Evolutionary conservation across 1,140 invertebrate genomes (phyloP).

Genomic region (Monomorium pharaonis): DNA sequence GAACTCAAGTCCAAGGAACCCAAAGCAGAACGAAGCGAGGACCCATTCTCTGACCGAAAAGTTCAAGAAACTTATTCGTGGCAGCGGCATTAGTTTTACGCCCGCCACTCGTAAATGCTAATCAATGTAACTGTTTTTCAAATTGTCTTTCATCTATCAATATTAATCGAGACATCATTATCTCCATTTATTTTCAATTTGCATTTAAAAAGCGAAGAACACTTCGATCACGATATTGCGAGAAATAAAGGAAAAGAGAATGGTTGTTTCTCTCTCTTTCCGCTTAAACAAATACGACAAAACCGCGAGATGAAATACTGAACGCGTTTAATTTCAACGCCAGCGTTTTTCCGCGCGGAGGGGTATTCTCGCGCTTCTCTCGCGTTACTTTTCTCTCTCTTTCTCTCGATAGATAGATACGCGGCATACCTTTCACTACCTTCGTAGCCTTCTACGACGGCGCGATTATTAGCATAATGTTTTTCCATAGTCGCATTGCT

Average conservation of each 20-base stretch:
- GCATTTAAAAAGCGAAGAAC: background rate
- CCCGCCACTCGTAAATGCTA: background rate
- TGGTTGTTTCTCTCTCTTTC: background rate
- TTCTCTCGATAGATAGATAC: background rate
- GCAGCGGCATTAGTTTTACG: background rate
- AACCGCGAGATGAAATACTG: background rate
- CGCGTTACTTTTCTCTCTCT: slow-evolving; percentile 29
- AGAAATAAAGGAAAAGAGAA: background rate
- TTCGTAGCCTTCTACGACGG: slow-evolving; percentile 32
- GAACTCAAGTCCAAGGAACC: slow-evolving; percentile 28
- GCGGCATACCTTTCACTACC: slow-evolving; percentile 46
- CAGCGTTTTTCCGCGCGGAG: background rate
- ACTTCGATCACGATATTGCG: background rate
- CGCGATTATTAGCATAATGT: slow-evolving; percentile 45
- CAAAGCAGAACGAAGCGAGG: background rate
- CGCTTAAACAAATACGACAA: background rate
- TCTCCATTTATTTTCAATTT: background rate
- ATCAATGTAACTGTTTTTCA: background rate
- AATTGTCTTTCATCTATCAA: background rate
- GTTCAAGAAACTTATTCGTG: slow-evolving; percentile 8
- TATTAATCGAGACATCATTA: background rate
- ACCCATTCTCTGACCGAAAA: background rate
- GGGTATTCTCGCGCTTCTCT: slow-evolving; percentile 35
- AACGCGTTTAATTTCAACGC: background rate
- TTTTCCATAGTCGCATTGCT: slow-evolving; percentile 30